These are phyloP conservation scores for Rambutsinella grinnellia DNA, from an alignment of 2,888 invertebrate genomes.

Conservation along the genomic window DNA sequence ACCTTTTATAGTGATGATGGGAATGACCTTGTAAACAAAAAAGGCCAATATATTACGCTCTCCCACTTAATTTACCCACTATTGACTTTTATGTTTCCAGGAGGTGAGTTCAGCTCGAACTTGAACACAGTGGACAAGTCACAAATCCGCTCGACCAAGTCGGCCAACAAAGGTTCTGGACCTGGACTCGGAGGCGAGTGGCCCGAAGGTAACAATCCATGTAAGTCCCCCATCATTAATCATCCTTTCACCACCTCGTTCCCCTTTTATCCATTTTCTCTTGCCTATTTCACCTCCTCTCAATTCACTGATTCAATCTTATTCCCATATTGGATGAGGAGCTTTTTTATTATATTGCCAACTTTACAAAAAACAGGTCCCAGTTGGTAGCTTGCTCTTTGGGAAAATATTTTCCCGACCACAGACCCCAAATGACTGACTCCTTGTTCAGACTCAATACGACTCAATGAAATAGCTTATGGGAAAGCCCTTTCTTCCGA, in stretches of 20 bases:
- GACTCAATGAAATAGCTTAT: neutral
- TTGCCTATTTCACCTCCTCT: neutral
- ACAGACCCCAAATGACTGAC: constrained; percentile 22
- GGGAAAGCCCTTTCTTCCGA: constrained; percentile 8
- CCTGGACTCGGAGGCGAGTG: constrained; percentile 40
- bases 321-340: constrained; percentile 12
- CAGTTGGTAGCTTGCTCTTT: constrained; percentile 3
- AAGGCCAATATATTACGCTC: neutral
- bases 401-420: constrained; percentile 34
- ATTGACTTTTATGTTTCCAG: constrained; percentile 70
- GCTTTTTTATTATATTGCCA: neutral
- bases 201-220: constrained; percentile 62
- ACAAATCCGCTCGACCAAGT: constrained; percentile 72
- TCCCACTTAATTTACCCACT: neutral
- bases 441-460: neutral
- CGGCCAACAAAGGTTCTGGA: constrained; percentile 41
- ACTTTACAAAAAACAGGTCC: neutral
- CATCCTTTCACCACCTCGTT: constrained; percentile 61
- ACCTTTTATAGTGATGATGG: neutral
- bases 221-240: constrained; percentile 64
- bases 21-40: constrained; percentile 6
- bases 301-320: constrained; percentile 28
- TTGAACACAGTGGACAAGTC: constrained; percentile 85
- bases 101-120: constrained; percentile 81
- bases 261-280: constrained; percentile 15